These are phyloP conservation scores for Amazonetta brasiliensis DNA, from an alignment of 2,797 vertebrate species.

Conservation along the genomic window DNA sequence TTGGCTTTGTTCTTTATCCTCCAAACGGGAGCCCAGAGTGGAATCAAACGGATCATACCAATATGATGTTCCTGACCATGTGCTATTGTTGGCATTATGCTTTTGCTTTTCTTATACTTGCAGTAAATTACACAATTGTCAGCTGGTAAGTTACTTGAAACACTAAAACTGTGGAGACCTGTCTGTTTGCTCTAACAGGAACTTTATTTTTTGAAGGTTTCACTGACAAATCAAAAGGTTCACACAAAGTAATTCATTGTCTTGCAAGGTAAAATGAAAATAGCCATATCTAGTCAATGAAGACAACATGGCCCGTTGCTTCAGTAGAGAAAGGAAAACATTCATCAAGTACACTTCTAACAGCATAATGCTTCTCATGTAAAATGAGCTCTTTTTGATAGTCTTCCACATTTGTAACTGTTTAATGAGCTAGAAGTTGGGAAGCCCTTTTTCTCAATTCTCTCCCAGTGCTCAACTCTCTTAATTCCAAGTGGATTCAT, in stretches of 20 bases:
- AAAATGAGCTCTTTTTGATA: not conserved
- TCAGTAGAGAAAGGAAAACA: not conserved
- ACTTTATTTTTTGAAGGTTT: not conserved
- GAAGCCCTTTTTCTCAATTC: not conserved
- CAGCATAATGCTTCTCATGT: not conserved
- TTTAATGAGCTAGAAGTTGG: not conserved
- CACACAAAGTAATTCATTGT: not conserved
- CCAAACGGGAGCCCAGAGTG: slow-evolving; percentile 86
- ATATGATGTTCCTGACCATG: slow-evolving; percentile 91
- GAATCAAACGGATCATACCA: slow-evolving; percentile 88
- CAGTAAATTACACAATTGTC: slow-evolving; percentile 84
- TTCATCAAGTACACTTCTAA: not conserved
- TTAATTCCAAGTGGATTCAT: not conserved
- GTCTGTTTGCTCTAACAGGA: not conserved
- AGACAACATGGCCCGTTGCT: not conserved
- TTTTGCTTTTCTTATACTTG: slow-evolving; percentile 83
- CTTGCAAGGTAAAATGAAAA: not conserved
- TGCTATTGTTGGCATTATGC: slow-evolving; percentile 96
- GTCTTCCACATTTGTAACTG: not conserved
- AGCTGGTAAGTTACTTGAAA: slow-evolving; percentile 84
- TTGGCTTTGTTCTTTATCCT: slow-evolving; percentile 93
- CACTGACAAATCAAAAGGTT: not conserved
- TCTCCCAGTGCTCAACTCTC: not conserved
- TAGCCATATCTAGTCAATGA: not conserved
- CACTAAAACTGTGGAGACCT: not conserved